These are phyloP conservation scores for Xyrichtys novacula DNA, from an alignment of 2,797 vertebrate species.

Conservation along the genomic window DNA sequence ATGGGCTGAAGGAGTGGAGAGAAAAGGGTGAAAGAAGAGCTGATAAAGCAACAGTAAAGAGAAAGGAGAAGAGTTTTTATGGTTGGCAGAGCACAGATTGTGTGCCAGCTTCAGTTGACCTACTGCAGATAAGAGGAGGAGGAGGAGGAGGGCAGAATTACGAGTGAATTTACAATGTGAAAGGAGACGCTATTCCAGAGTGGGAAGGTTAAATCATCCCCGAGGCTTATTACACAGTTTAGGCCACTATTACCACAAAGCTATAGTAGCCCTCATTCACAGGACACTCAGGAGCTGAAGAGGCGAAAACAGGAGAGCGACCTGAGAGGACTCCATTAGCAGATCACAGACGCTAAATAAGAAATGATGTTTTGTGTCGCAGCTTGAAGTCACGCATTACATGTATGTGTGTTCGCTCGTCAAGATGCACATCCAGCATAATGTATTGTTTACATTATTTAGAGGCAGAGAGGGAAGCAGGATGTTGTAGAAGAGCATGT, in stretches of 20 bases:
- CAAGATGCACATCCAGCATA: slow-evolving; percentile 22
- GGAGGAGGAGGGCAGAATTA: background rate
- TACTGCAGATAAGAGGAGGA: slow-evolving; percentile 25
- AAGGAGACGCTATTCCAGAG: slow-evolving; percentile 22
- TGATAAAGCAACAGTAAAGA: background rate
- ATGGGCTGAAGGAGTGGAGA: background rate
- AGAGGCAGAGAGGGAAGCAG: slow-evolving; percentile 21
- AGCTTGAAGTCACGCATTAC: slow-evolving; percentile 17
- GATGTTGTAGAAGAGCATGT: background rate
- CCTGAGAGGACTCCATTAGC: slow-evolving; percentile 39
- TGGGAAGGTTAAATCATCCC: slow-evolving; percentile 55
- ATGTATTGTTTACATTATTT: slow-evolving; percentile 43
- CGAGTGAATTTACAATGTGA: slow-evolving; percentile 46
- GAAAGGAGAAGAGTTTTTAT: slow-evolving; percentile 18
- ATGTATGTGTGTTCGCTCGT: slow-evolving; percentile 6
- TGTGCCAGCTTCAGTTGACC: slow-evolving; percentile 38
- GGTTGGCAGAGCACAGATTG: slow-evolving; percentile 40
- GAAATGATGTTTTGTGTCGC: slow-evolving; percentile 38
- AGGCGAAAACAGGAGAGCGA: background rate
- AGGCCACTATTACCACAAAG: slow-evolving; percentile 49
- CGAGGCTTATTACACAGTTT: slow-evolving; percentile 38
- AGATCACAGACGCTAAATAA: slow-evolving; percentile 56
- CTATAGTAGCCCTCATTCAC: slow-evolving; percentile 20
- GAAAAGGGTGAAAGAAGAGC: background rate
- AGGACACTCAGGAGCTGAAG: slow-evolving; percentile 13